Base-by-base conservation (phyloP, 1,140 invertebrate genomes). In the Ericerus pela region DNA sequence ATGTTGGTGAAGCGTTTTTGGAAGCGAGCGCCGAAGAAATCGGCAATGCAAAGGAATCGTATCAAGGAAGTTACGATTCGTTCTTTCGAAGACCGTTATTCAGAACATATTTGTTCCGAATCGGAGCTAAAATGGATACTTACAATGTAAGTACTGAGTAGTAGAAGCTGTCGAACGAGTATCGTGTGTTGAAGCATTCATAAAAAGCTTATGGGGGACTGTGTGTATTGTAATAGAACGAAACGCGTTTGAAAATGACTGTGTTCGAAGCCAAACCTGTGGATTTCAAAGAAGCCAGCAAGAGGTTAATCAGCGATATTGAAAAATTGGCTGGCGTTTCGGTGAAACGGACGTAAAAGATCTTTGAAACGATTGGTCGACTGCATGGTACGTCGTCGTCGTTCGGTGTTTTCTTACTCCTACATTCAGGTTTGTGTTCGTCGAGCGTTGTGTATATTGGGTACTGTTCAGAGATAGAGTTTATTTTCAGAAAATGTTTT, bases 91-190 rank as follows among this genome's bases (percentile, higher is more conserved):
- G 81, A 12, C 76, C 85, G 5, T 77, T 80, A 60, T 95, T 96
- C 66, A 83, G 82, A 64, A 75, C 78, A 0, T 92, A 79, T 61
- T 73, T 84, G 11, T 87, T 95, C 63, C 86, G 83, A 66, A 71
- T 96, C 38, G 72, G 88, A 58, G 79, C 83, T 16, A 94, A 90
- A 69, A 77, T 87, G 67, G 94, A 98, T 69, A 84, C 77, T 16
- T 98, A 85, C 64, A 94, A 89, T 70, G 90, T 85, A 71, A 76
- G 79, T 71, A 36, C 16, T 36, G 16, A 53, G 26, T 16, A 8
- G 18, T 18, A 10, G 41, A 43, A 22, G 16, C 20, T n/a, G 20
- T 22, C 18, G 20, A 6, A 6, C 20, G 16, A 10, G 14, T 10
- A 16, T 43, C 16, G 14, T 43, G 6, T 43, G 6, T 16, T 8